A percentile compares a stretch with the other conserved stretches of the same genome.
These are phyloP conservation scores for Phyllotis vaccarum DNA, from an alignment of 2,797 vertebrate species.

Conservation along the genomic window DNA sequence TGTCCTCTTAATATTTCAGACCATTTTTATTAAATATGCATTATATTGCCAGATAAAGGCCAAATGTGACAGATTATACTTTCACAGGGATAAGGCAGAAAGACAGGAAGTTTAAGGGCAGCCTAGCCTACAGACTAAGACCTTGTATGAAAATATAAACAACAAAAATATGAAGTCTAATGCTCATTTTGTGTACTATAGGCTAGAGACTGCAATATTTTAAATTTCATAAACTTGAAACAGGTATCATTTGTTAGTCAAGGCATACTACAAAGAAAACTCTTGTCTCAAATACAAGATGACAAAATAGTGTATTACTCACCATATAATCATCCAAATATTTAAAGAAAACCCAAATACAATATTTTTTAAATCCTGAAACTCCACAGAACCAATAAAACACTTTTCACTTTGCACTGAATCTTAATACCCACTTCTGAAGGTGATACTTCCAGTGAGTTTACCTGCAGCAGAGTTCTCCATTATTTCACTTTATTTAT, in stretches of 20 bases:
- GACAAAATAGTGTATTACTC: not conserved
- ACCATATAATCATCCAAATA: constrained; percentile 13
- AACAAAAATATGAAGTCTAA: not conserved
- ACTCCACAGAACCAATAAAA: not conserved
- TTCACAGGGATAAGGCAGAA: not conserved
- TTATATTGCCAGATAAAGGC: too few relatives aligned
- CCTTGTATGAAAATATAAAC: not conserved
- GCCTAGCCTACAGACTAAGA: not conserved
- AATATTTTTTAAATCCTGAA: not conserved
- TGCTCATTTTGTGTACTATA: not conserved
- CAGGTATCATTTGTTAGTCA: not conserved
- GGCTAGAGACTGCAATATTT: not conserved
- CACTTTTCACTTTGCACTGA: not conserved
- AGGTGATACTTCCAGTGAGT: not conserved
- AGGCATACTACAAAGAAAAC: constrained; percentile 19
- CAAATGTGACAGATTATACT: too few relatives aligned
- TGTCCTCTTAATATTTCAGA: too few relatives aligned
- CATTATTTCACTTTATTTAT: not conserved
- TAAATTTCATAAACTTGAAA: constrained; percentile 9
- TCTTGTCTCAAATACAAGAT: not conserved
- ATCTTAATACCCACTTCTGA: not conserved
- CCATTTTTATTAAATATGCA: too few relatives aligned
- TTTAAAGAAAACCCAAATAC: not conserved
- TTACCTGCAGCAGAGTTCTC: not conserved
- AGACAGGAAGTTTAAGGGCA: not conserved